Base-by-base conservation (phyloP, 2,888 invertebrate species). In the Drosophila atripex region DNA sequence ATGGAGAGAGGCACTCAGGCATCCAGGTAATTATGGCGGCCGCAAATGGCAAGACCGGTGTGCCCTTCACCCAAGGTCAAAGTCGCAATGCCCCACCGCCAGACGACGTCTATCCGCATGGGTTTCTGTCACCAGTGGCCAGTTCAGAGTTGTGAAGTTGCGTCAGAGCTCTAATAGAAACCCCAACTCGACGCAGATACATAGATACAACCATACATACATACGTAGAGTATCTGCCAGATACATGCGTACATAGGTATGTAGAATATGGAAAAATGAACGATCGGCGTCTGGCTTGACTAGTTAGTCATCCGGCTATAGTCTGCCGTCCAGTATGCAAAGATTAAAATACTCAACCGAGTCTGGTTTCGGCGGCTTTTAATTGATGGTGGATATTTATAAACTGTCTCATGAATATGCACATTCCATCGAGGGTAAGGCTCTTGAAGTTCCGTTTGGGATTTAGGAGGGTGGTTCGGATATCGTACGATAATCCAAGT, bases 31-130 rank as follows among this genome's bases (percentile, higher is more conserved):
- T 84, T 80, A 77, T 60, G 61, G 60, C 78, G 55, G 78, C 71
- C 4, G 63, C 2, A 80, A 80, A 86, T 78, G 80, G 80, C 80
- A 84, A 64, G 57, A 63, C 47, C 61, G 65, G 70, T 78, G 80
- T 78, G 80, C 80, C 80, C 80, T 80, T 80, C 86, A 75, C n/a
- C 47, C 80, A 80, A 80, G 86, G 86, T 80, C 85, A 86, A 54
- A 72, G 63, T 65, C 66, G 45, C 46, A 52, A 28, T 49, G 46
- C 28, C 12, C 12, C 21, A 18, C 14, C 39, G 9, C 16, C 39
- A 41, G 39, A 41, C 39, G 39, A 14, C 38, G 28, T 12, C 50
- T 45, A 58, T 57, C 45, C 25, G 28, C 35, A 38, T 38, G 61
- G n/a, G 39, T 47, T 18, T 60, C 61, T 61, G 60, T 61, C 30